Conservation (phyloP, 2,888 invertebrate species). For the Miltochrista miniata region DNA sequence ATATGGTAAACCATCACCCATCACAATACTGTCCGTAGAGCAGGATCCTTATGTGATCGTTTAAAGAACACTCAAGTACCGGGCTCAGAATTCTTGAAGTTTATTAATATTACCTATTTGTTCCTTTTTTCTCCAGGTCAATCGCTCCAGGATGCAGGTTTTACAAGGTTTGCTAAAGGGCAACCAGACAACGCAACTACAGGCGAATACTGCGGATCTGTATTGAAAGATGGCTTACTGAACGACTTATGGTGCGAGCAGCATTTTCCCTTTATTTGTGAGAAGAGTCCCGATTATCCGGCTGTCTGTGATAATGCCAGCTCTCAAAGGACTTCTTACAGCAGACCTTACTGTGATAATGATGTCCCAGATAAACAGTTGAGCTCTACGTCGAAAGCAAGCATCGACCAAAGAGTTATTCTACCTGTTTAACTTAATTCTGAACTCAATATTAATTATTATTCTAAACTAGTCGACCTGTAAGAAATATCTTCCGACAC, state of each 20-base stretch:
- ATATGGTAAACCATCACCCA: too few relatives aligned
- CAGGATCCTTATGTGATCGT: too few relatives aligned
- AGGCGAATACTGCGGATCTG: slow-evolving; percentile 46
- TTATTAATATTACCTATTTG: too few relatives aligned
- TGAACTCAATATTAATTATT: too few relatives aligned
- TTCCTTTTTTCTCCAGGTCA: slow-evolving; percentile 38
- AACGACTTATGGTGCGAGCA: slow-evolving; percentile 45
- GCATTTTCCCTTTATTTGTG: slow-evolving; percentile 16
- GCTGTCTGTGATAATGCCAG: slow-evolving; percentile 3
- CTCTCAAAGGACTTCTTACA: neutral
- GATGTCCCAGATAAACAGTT: neutral
- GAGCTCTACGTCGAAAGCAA: too few relatives aligned
- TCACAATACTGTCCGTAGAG: too few relatives aligned
- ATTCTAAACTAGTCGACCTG: too few relatives aligned
- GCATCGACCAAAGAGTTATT: neutral
- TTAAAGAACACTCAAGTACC: too few relatives aligned
- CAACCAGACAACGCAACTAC: slow-evolving; percentile 46
- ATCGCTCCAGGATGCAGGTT: slow-evolving; percentile 48
- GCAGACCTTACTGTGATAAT: neutral
- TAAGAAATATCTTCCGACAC: too few relatives aligned
- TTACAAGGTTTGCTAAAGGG: slow-evolving; percentile 37
- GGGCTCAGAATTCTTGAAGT: too few relatives aligned
- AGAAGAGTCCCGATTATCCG: slow-evolving; percentile 9
- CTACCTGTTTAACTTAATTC: too few relatives aligned
- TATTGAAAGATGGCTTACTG: slow-evolving; percentile 37